These are phyloP conservation scores for Leuciscus idus DNA, from an alignment of 2,113 vertebrate genomes.

Conservation along the genomic window DNA sequence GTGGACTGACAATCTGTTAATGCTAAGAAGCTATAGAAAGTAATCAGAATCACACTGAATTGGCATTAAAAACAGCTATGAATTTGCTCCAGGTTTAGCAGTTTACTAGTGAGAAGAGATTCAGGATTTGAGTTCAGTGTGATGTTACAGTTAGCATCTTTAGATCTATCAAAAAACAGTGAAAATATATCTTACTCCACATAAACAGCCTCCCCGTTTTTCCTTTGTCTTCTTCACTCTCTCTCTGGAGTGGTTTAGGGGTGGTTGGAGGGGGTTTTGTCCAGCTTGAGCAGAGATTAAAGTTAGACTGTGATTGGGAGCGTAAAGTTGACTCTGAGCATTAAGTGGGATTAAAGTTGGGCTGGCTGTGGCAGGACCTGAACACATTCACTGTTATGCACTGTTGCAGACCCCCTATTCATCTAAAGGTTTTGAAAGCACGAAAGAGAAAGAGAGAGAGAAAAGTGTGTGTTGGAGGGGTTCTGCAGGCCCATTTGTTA, in stretches of 20 bases:
- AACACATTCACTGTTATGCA: conserved; percentile 91
- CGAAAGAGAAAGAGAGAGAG: conserved; percentile 42
- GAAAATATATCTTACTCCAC: not conserved
- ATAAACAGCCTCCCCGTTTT: not conserved
- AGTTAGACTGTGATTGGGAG: conserved; percentile 99
- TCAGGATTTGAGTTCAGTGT: not conserved
- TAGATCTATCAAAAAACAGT: not conserved
- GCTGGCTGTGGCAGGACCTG: conserved; percentile 92
- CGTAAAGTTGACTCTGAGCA: conserved; percentile 99
- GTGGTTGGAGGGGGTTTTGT: conserved; percentile 87
- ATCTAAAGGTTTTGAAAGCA: conserved; percentile 75
- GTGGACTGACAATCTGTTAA: not conserved
- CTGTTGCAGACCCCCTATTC: conserved; percentile 94
- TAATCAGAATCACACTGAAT: not conserved
- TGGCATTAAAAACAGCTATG: not conserved
- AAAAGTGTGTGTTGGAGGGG: conserved; percentile 27
- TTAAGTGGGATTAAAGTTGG: conserved; percentile 99
- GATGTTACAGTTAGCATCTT: not conserved
- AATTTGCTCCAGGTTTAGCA: not conserved
- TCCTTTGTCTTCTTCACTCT: conserved; percentile 33
- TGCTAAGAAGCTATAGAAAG: not conserved
- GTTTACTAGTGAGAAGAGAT: not conserved
- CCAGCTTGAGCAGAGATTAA: conserved; percentile 96
- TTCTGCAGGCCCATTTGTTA: conserved; percentile 44
- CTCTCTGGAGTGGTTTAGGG: conserved; percentile 69